Evolutionary conservation across 2,113 vertebrate genomes (phyloP).

Genomic region (Vulpes vulpes): DNA sequence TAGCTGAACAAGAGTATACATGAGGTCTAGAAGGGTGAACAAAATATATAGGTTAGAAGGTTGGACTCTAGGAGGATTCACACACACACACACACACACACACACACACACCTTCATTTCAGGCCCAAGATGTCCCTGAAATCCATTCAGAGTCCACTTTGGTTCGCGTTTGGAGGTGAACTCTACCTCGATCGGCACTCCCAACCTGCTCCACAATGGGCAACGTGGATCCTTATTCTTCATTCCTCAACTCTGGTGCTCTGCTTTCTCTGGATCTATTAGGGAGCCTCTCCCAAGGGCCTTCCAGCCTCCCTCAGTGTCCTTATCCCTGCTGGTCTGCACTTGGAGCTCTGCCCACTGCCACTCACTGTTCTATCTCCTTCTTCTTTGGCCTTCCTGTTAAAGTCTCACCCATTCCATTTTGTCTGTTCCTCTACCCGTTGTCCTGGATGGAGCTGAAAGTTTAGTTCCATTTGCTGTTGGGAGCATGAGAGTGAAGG

Average conservation of each 20-base stretch:
- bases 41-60: neutral
- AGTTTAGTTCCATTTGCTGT: neutral
- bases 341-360: neutral
- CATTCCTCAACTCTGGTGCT: neutral
- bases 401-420: neutral
- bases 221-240: neutral
- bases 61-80: neutral
- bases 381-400: neutral
- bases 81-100: neutral
- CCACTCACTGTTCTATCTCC: neutral
- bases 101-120: neutral
- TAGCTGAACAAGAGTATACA: neutral
- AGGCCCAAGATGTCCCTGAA: neutral
- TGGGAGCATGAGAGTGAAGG: neutral
- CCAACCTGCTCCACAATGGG: neutral
- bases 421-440: fast-evolving
- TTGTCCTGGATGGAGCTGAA: neutral
- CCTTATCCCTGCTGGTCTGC: neutral
- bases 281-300: neutral
- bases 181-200: neutral
- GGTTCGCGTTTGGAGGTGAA: fast-evolving
- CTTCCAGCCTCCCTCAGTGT: too few relatives aligned
- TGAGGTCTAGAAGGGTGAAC: neutral
- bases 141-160: neutral
- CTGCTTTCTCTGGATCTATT: neutral